Conservation (phyloP, 2,113 vertebrate species). For the Serranochromis macrocephalus region DNA sequence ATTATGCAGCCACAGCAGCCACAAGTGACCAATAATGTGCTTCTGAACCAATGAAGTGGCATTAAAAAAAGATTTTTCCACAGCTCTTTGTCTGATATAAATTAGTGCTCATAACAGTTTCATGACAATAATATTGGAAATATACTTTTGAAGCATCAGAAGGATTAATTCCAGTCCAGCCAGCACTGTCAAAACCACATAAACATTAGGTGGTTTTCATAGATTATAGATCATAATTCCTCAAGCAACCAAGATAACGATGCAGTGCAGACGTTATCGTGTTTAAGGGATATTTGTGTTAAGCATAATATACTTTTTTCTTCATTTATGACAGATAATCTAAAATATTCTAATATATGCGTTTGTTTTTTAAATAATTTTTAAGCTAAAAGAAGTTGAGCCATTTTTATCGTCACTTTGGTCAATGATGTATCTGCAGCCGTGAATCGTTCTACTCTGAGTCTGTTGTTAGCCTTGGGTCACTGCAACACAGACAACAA, state of each 20-base stretch:
- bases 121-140: background rate
- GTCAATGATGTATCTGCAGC: rapidly evolving
- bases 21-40: background rate
- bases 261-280: background rate
- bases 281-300: background rate
- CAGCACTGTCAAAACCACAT: background rate
- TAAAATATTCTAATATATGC: background rate
- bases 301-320: background rate
- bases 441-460: background rate
- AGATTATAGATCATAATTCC: background rate
- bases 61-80: rapidly evolving
- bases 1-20: background rate
- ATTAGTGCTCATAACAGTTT: background rate
- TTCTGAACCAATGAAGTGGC: background rate
- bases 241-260: rapidly evolving
- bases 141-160: background rate
- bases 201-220: background rate
- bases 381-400: background rate
- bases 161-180: background rate
- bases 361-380: rapidly evolving
- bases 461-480: rapidly evolving
- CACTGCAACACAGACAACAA: background rate
- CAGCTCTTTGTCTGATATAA: background rate
- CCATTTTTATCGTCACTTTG: background rate
- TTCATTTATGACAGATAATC: background rate